Conservation (phyloP, 2,113 vertebrate genomes). For the Microtus richardsoni region DNA sequence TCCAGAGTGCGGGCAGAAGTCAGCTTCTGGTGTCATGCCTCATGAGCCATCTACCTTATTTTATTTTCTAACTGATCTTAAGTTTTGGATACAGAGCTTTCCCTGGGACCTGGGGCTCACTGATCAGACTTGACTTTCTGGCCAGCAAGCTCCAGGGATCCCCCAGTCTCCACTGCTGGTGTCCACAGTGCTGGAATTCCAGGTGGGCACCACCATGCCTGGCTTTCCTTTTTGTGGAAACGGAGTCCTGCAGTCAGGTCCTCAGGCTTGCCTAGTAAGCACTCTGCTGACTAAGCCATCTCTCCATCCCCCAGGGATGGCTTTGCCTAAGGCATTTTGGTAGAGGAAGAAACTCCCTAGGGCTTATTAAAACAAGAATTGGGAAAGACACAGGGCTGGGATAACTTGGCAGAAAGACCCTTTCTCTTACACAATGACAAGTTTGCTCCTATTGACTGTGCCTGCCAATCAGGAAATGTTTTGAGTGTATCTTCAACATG, state of each 20-base stretch:
- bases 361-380: neutral
- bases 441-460: slow-evolving; percentile 14
- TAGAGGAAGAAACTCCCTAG: neutral
- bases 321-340: neutral
- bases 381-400: neutral
- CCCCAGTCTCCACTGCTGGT: neutral
- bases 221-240: neutral
- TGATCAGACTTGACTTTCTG: too few species aligned
- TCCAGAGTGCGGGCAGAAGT: too few species aligned
- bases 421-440: neutral
- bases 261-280: neutral
- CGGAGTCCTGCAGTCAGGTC: neutral
- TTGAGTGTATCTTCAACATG: neutral
- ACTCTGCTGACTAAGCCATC: neutral
- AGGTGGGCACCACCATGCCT: neutral
- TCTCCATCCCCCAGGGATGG: too few species aligned
- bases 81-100: too few species aligned
- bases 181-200: neutral
- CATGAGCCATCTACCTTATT: too few species aligned
- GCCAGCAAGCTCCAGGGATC: neutral
- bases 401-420: neutral
- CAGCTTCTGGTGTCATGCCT: too few species aligned
- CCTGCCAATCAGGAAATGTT: slow-evolving; percentile 30
- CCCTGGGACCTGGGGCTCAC: too few species aligned
- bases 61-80: too few species aligned